phyloP scores from a whole-genome alignment of 2,888 invertebrate genomes.

The Sialis fuliginosa region DNA sequence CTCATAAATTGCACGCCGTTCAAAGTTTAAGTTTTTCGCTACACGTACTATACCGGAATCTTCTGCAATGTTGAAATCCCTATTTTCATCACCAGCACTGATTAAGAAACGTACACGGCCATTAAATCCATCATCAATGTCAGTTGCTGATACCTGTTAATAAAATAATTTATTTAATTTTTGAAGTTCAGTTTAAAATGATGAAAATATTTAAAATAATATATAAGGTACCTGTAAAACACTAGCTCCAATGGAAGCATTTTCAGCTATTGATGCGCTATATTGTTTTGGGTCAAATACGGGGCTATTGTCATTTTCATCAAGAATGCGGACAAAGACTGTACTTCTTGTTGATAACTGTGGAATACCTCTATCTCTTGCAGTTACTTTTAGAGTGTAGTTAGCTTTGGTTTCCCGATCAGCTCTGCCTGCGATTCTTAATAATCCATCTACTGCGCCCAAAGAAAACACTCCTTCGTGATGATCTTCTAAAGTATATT shows the following conservation, averaged over 20 bases:
- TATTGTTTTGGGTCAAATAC: conserved; percentile 80
- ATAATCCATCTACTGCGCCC: conserved; percentile 72
- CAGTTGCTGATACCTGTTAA: conserved; percentile 67
- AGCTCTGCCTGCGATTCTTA: conserved; percentile 68
- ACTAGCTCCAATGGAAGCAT: conserved; percentile 83
- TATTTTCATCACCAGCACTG: conserved; percentile 71
- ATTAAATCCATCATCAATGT: conserved; percentile 74
- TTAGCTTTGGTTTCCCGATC: conserved; percentile 66
- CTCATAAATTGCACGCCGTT: conserved; percentile 69
- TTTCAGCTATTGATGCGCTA: conserved; percentile 78
- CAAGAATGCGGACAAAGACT: conserved; percentile 56
- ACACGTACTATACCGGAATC: conserved; percentile 82
- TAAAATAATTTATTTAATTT: conserved; percentile 4
- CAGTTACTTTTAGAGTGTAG: conserved; percentile 63
- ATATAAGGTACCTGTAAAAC: conserved; percentile 50
- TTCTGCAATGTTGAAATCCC: conserved; percentile 82
- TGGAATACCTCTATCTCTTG: conserved; percentile 76
- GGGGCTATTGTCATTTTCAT: conserved; percentile 82
- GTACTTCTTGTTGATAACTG: conserved; percentile 50
- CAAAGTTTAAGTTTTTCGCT: conserved; percentile 85
- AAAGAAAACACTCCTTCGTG: conserved; percentile 54
- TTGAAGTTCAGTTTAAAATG: not conserved
- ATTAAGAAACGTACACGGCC: conserved; percentile 87
- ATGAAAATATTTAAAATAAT: conserved; percentile 1
- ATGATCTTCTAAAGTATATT: conserved; percentile 61